phyloP scores from a whole-genome alignment of 2,113 vertebrate species.

The Nerophis ophidion region DNA sequence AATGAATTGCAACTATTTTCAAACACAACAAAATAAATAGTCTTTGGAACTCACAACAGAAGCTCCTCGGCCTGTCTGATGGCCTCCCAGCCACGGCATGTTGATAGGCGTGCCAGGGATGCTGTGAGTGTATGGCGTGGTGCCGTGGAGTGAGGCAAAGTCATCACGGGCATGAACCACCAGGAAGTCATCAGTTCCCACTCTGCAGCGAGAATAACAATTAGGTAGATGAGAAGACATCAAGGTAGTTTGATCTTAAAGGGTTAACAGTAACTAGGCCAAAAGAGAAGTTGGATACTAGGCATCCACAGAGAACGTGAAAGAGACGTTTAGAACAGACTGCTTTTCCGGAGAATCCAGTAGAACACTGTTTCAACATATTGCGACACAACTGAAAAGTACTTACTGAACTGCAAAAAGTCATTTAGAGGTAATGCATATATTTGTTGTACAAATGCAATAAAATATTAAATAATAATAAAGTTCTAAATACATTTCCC shows the following conservation, averaged over 20 bases:
- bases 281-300: too few relatives aligned
- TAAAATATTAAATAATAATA: too few relatives aligned
- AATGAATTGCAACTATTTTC: neutral
- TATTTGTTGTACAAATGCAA: too few relatives aligned
- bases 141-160: constrained; percentile 81
- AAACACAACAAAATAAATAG: neutral
- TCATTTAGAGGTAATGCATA: too few relatives aligned
- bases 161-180: constrained; percentile 89
- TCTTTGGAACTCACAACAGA: constrained; percentile 79
- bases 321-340: too few relatives aligned
- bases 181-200: constrained; percentile 86
- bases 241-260: neutral
- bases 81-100: constrained; percentile 94
- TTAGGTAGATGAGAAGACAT: neutral
- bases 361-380: neutral
- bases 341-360: neutral
- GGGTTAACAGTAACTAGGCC: neutral
- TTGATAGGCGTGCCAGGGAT: constrained; percentile 93
- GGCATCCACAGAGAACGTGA: too few relatives aligned
- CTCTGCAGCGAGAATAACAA: constrained; percentile 16
- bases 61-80: constrained; percentile 92
- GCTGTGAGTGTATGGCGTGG: constrained; percentile 92
- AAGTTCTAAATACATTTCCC: too few relatives aligned
- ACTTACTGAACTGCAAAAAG: too few relatives aligned
- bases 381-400: neutral